Evolutionary conservation across 1,140 invertebrate species (phyloP).

Genomic region (Neuroterus valhalla): DNA sequence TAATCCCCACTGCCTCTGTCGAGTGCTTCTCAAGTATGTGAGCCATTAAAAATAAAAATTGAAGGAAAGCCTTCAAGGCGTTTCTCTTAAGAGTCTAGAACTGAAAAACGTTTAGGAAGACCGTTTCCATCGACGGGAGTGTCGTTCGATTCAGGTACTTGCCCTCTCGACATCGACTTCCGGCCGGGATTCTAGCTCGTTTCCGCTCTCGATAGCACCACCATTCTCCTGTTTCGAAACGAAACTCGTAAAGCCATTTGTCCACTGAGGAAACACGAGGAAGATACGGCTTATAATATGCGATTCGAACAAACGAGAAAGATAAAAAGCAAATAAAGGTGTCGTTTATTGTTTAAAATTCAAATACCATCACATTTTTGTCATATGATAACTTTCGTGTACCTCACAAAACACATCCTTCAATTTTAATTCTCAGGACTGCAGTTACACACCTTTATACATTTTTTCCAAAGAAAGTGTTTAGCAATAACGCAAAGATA

Average conservation of each 20-base stretch:
- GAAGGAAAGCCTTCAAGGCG: constrained; percentile 34
- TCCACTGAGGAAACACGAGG: not conserved
- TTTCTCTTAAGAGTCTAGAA: not conserved
- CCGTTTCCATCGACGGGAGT: constrained; percentile 32
- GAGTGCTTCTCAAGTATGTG: constrained; percentile 41
- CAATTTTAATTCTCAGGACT: too few relatives aligned
- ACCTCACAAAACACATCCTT: too few relatives aligned
- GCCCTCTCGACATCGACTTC: constrained; percentile 49
- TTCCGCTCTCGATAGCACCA: constrained; percentile 53
- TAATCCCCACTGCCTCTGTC: constrained; percentile 31
- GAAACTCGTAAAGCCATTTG: constrained; percentile 17
- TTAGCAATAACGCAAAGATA: constrained; percentile 17
- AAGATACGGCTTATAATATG: too few relatives aligned
- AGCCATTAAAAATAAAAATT: constrained; percentile 32
- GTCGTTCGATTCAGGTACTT: constrained; percentile 20
- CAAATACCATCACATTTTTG: not conserved
- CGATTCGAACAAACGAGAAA: not conserved
- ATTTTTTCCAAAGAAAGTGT: not conserved
- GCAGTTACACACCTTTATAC: not conserved
- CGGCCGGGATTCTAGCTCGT: constrained; percentile 51
- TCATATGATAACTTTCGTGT: too few relatives aligned
- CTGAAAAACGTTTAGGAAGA: not conserved
- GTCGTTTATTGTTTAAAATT: not conserved
- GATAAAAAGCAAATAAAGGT: not conserved
- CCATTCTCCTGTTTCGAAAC: constrained; percentile 9